These are phyloP conservation scores for Trematomus bernacchii DNA, from an alignment of 2,797 vertebrate species.

Conservation along the genomic window DNA sequence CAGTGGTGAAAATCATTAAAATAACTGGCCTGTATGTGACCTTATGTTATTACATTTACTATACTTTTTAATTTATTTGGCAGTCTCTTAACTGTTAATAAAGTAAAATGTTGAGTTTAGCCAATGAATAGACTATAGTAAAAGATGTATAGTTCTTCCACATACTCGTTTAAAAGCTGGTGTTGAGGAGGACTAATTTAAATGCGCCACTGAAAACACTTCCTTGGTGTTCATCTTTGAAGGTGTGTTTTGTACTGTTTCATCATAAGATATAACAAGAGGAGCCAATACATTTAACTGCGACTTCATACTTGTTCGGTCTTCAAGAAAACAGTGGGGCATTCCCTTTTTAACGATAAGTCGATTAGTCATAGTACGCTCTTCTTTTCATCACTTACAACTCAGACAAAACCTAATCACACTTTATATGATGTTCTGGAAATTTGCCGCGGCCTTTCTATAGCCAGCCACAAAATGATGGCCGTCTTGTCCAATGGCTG, in stretches of 20 bases:
- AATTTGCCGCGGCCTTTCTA: conserved; percentile 77
- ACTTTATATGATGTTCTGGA: conserved; percentile 51
- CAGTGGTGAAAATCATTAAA: not conserved
- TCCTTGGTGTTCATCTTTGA: not conserved
- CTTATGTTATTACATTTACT: no score
- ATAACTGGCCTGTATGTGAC: not conserved
- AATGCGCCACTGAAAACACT: not conserved
- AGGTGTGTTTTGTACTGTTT: not conserved
- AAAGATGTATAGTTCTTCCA: not conserved
- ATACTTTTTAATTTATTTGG: not conserved
- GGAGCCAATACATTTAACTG: not conserved
- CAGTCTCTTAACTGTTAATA: not conserved
- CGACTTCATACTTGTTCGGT: no score
- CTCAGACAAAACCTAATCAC: not conserved
- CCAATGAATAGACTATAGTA: not conserved
- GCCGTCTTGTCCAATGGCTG: conserved; percentile 74
- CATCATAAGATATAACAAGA: not conserved
- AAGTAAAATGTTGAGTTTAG: not conserved
- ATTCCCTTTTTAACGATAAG: no score
- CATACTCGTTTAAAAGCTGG: not conserved
- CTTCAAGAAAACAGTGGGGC: not conserved
- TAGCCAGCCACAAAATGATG: conserved; percentile 65
- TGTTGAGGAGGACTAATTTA: not conserved
- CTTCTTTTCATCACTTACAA: not conserved
- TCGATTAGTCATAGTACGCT: not conserved